Evolutionary conservation across 2,113 vertebrate species (phyloP), one percentile per base, ranked within the genome.

Genomic region (Prietella phreatophila): DNA sequence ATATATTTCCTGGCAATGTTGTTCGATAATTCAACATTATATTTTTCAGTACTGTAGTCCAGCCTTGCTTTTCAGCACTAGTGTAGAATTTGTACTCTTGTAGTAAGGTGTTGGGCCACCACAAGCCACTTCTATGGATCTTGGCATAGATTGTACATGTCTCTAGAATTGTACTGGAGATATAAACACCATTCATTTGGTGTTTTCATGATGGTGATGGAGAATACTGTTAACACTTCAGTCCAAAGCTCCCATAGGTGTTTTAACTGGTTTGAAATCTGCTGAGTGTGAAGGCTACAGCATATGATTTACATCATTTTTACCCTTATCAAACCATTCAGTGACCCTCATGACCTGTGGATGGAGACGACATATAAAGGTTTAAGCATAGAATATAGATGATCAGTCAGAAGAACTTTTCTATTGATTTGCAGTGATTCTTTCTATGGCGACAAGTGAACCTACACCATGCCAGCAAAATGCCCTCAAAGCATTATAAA

Each of bases 1-100:
- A 17, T 67, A 8, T 50, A 61, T 33, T 10, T 58, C 8, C 30
- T 25, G 17, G 25, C 55, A 61, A 75, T 47, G 61, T 76, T 73
- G 19, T 33, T 55, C 27, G 47, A 27, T 30, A 25, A n/a, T 69
- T 42, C 82, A 53, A 15, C n/a, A 25, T 27, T 13, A 19, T 84
- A 30, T 75, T 75, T 73, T 50, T 50, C 53, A 76, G 36, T 61
- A 55, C 33, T 83, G 36, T 63, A 63, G 81, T 84, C n/a, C 30
- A 56, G 19, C 50, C 15, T 65, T 65, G 63, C 63, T 65, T 65
- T 65, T 65, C 9, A 63, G 3, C 27, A 27, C 22, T 67, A 30
- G 4, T 33, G n/a, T 33, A 69, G 17, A 30, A 4, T 17, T 67
- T 5, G 30, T 67, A 17, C 30, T 67, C 65, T 67, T 63, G 22